Base-by-base conservation (phyloP, 2,797 vertebrate species). In the Microcaecilia unicolor region DNA sequence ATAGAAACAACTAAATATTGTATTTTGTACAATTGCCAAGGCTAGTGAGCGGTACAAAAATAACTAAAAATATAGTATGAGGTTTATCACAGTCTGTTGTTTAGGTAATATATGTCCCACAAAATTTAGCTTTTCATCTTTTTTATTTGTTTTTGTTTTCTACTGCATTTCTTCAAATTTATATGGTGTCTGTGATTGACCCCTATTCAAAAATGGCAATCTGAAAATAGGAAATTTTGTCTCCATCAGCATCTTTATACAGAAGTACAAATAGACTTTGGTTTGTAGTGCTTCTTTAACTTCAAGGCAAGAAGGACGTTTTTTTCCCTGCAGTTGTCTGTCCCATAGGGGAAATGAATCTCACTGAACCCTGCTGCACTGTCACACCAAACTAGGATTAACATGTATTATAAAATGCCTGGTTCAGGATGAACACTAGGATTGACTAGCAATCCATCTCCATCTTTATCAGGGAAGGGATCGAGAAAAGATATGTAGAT, bases 251-350 rank as follows among this genome's bases (percentile, higher is more conserved):
- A 16, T n/a, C 25, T 23, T 27, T 8, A 5, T 4, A 25, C 0
- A 9, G 14, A 44, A 34, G 5, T 8, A 10, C 10, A 9, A 30
- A 33, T 2, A 30, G 34, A 48, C 48, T 18, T 8, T 23, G 41
- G 12, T 44, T n/a, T 10, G 12, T 15, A 48, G 43, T 29, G 9
- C 10, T 33, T 15, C 12, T 34, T 41, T 32, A 36, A 41, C 25
- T 44, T 40, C 18, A 37, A 33, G 13, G 22, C 21, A 54, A 43
- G 23, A 55, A 6, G 8, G 52, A 42, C 28, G 2, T 4, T 1
- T 18, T 34, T 55, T 43, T 15, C 14, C 8, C 10, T 3, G n/a
- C n/a, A 20, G 16, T 25, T 4, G 31, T 35, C 15, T 34, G 6
- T 16, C 6, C 8, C 7, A 30, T 5, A 22, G 4, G 35, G 15